Percentiles rank a stretch among this genome's conserved stretches.
These are phyloP conservation scores for Typhlichthys subterraneus DNA, from an alignment of 2,797 vertebrate species.

Conservation along the genomic window DNA sequence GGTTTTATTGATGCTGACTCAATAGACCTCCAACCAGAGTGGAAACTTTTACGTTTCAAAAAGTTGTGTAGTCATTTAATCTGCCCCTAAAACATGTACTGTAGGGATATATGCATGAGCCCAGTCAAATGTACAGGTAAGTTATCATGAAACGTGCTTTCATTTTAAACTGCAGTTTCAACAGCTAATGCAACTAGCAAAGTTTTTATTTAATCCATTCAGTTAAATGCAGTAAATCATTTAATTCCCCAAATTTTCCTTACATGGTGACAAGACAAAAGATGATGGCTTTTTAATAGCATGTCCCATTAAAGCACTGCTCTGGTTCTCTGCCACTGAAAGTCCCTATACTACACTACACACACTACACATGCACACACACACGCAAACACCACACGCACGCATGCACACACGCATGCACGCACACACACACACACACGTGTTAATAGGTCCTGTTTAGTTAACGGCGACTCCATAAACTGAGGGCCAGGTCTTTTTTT, in stretches of 20 bases:
- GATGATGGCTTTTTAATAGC: conserved; percentile 19
- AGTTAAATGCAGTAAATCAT: conserved; percentile 10
- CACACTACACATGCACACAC: not conserved
- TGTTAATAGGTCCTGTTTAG: conserved; percentile 73
- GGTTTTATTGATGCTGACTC: conserved; percentile 61
- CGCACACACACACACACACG: conserved; percentile 6
- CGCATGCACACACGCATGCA: conserved; percentile 9
- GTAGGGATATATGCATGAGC: conserved; percentile 28
- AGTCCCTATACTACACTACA: conserved; percentile 23
- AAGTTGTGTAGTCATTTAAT: conserved; percentile 13
- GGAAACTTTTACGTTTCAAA: conserved; percentile 48
- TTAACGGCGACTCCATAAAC: conserved; percentile 74
- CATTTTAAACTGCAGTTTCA: conserved; percentile 13
- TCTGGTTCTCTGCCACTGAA: conserved; percentile 40
- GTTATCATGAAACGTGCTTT: conserved; percentile 13
- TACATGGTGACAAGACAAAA: conserved; percentile 14
- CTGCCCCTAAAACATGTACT: conserved; percentile 22
- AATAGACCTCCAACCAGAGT: conserved; percentile 47
- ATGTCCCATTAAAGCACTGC: conserved; percentile 14
- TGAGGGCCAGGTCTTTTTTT: conserved; percentile 56
- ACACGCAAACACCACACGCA: conserved; percentile 2
- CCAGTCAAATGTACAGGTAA: conserved; percentile 47
- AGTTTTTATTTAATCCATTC: conserved; percentile 4
- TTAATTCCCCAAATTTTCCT: not conserved
- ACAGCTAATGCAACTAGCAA: not conserved